Conservation (phyloP, 1,140 invertebrate species). For the Xylocopa sonorina region DNA sequence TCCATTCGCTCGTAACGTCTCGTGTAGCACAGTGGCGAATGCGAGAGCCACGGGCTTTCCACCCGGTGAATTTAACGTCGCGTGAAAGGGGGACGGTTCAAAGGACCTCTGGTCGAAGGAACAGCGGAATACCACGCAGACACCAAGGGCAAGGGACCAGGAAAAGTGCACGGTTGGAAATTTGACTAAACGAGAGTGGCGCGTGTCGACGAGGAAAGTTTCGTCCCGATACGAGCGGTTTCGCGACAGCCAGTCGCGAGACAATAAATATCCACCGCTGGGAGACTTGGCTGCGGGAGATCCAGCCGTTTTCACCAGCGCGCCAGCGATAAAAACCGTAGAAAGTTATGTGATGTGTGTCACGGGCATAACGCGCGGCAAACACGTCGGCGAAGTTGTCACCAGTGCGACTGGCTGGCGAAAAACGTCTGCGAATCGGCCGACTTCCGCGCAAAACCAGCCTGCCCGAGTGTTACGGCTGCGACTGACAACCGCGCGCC, state of each 20-base stretch:
- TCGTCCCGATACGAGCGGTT: conserved; percentile 36
- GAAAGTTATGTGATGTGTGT: conserved; percentile 69
- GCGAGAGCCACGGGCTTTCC: background rate
- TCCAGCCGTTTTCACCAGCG: conserved; percentile 56
- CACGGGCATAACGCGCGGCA: conserved; percentile 51
- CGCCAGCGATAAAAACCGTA: conserved; percentile 53
- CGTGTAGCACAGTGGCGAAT: background rate
- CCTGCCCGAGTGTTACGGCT: background rate
- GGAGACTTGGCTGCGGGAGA: conserved; percentile 36
- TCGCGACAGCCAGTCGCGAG: background rate
- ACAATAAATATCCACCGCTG: conserved; percentile 47
- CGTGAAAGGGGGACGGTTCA: conserved; percentile 19
- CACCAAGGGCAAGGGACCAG: background rate
- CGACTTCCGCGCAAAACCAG: background rate
- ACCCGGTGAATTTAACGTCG: background rate
- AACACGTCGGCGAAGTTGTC: conserved; percentile 52
- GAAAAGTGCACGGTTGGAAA: background rate
- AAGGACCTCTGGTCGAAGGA: background rate
- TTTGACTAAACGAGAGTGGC: background rate
- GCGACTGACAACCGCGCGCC: conserved; percentile 7
- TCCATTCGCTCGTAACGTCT: background rate
- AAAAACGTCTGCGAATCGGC: conserved; percentile 5
- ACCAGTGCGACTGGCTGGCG: background rate
- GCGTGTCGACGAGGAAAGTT: conserved; percentile 1
- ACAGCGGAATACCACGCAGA: background rate